Percentiles rank a stretch among this genome's conserved stretches.
These are phyloP conservation scores for Nothocercus julius DNA, from an alignment of 2,113 vertebrate species.

Conservation along the genomic window DNA sequence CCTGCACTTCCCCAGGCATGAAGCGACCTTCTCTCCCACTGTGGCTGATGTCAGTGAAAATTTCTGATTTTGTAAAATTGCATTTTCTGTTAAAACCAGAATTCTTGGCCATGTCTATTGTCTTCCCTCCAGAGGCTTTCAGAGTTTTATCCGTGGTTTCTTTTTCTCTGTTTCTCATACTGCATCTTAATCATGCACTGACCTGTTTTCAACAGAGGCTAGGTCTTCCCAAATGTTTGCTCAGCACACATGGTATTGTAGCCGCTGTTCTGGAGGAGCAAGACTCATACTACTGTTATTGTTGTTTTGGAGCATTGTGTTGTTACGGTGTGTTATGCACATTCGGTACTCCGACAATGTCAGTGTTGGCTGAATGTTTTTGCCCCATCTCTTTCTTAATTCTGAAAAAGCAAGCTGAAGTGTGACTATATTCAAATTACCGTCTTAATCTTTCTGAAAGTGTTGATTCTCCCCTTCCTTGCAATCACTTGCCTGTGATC, in stretches of 20 bases:
- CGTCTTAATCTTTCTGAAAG: background rate
- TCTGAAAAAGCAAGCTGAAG: background rate
- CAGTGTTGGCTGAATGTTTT: background rate
- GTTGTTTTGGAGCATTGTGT: background rate
- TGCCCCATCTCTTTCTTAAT: background rate
- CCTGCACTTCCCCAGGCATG: background rate
- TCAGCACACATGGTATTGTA: accelerated
- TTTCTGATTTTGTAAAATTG: background rate
- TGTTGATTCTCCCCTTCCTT: background rate
- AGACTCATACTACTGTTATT: background rate
- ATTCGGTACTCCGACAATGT: background rate
- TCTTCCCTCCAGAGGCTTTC: background rate
- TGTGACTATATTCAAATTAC: background rate
- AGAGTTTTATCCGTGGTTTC: background rate
- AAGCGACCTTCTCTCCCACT: background rate
- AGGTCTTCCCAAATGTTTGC: background rate
- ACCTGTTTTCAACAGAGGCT: background rate
- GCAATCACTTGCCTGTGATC: background rate
- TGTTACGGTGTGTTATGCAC: background rate
- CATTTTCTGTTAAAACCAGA: background rate
- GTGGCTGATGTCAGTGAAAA: background rate
- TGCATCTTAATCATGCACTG: accelerated
- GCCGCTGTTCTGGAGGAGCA: background rate
- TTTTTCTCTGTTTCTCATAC: background rate
- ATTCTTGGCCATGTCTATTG: background rate